A percentile compares a stretch with the other conserved stretches of the same genome.
phyloP scores from a whole-genome alignment of 1,140 invertebrate genomes.

The Oreohelix idahoensis region DNA sequence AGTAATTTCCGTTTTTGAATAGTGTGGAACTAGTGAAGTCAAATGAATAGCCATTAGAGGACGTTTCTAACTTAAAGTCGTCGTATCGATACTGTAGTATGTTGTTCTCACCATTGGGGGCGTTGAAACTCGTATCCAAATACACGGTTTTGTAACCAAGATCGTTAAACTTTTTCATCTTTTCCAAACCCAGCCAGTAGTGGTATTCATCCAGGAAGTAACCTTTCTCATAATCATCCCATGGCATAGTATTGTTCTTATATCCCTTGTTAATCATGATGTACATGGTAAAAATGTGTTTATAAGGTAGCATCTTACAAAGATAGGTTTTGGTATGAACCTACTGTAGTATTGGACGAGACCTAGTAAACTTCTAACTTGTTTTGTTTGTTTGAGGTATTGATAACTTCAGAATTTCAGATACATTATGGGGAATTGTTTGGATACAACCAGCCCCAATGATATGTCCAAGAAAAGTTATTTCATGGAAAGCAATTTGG shows the following conservation, averaged over 20 bases:
- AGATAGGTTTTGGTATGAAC: not conserved
- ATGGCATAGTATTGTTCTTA: not conserved
- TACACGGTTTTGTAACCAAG: not conserved
- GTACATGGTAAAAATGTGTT: not conserved
- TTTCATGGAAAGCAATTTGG: too few species aligned
- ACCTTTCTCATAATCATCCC: not conserved
- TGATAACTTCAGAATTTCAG: too few species aligned
- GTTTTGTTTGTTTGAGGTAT: too few species aligned
- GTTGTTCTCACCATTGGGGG: not conserved
- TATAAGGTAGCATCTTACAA: not conserved
- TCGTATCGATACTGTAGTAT: not conserved
- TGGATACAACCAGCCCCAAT: too few species aligned
- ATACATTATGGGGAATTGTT: too few species aligned
- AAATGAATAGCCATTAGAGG: not conserved
- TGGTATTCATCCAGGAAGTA: not conserved
- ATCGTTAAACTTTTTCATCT: not conserved
- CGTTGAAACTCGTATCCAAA: not conserved
- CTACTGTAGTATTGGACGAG: too few species aligned
- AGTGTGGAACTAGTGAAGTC: not conserved
- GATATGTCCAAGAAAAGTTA: too few species aligned
- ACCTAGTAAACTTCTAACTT: too few species aligned
- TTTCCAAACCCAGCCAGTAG: constrained; percentile 6
- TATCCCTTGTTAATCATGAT: not conserved
- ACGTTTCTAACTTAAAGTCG: not conserved
- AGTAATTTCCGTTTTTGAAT: not conserved